Conservation (phyloP, 1,140 invertebrate genomes). For the Melipona quadrifasciata region DNA sequence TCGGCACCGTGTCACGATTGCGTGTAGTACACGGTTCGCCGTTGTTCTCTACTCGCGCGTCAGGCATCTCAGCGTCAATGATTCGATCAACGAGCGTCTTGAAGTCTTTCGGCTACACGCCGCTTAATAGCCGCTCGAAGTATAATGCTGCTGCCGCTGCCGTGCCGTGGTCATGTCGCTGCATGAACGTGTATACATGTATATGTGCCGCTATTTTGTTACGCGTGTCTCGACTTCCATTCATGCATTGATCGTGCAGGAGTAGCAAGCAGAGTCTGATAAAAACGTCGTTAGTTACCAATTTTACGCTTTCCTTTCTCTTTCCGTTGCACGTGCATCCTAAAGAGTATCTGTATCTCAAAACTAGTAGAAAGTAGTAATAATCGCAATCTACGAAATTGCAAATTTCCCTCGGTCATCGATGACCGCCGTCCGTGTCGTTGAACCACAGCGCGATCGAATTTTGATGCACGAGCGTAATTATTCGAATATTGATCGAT, state of each 20-base stretch:
- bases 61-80: slow-evolving; percentile 23
- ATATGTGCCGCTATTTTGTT: slow-evolving; percentile 15
- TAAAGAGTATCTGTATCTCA: background rate
- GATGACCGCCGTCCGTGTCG: background rate
- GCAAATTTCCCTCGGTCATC: background rate
- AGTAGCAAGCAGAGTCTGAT: slow-evolving; percentile 58
- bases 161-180: background rate
- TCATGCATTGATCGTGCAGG: slow-evolving; percentile 79
- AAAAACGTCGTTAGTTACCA: slow-evolving; percentile 23
- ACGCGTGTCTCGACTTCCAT: slow-evolving; percentile 64
- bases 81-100: slow-evolving; percentile 16
- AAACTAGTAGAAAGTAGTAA: background rate
- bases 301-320: slow-evolving; percentile 3
- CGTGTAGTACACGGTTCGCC: background rate
- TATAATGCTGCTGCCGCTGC: slow-evolving; percentile 2
- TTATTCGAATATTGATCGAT: background rate
- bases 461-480: no score
- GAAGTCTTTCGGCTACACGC: background rate
- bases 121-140: slow-evolving; percentile 5
- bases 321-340: no score
- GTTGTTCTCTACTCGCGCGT: background rate
- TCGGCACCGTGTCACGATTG: background rate
- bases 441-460: no score
- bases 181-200: background rate
- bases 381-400: background rate